A percentile compares a stretch with the other conserved stretches of the same genome.
These are phyloP conservation scores for Mechanitis messenoides DNA, from an alignment of 2,888 invertebrate species.

Conservation along the genomic window DNA sequence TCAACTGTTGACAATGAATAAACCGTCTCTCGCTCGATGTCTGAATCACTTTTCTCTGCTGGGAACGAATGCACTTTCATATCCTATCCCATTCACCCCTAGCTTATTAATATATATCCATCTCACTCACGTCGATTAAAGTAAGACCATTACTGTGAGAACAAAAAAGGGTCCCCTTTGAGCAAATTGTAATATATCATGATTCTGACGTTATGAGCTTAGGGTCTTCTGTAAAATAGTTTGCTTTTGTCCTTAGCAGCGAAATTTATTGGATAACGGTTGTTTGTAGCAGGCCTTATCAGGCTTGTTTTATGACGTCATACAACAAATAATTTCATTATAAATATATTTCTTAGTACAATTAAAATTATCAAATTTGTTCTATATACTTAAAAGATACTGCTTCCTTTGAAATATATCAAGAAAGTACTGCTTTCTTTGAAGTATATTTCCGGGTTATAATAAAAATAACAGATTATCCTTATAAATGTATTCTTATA, in stretches of 20 bases:
- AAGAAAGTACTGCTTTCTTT: no score
- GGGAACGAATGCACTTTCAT: constrained; percentile 60
- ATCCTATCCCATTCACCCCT: constrained; percentile 42
- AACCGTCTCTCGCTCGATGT: constrained; percentile 38
- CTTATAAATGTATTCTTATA: no score
- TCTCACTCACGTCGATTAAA: constrained; percentile 60
- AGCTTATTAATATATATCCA: constrained; percentile 11
- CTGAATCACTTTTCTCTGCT: constrained; percentile 66
- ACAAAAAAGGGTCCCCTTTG: constrained; percentile 76
- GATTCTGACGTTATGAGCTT: constrained; percentile 66
- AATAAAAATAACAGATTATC: no score
- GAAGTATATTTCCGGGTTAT: no score
- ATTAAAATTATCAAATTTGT: no score
- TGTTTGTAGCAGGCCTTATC: constrained; percentile 31
- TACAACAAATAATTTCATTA: no score
- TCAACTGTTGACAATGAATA: constrained; percentile 64
- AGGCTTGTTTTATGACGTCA: not conserved
- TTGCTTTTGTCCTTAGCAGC: constrained; percentile 61
- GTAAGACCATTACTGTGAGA: constrained; percentile 72
- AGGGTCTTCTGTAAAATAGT: constrained; percentile 58
- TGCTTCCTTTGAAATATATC: no score
- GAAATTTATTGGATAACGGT: constrained; percentile 69
- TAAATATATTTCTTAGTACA: no score
- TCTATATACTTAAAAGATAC: no score
- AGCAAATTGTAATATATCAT: constrained; percentile 75